A percentile compares a stretch with the other conserved stretches of the same genome.
phyloP scores from a whole-genome alignment of 2,888 invertebrate species.

The Hyposoter dolosus region DNA sequence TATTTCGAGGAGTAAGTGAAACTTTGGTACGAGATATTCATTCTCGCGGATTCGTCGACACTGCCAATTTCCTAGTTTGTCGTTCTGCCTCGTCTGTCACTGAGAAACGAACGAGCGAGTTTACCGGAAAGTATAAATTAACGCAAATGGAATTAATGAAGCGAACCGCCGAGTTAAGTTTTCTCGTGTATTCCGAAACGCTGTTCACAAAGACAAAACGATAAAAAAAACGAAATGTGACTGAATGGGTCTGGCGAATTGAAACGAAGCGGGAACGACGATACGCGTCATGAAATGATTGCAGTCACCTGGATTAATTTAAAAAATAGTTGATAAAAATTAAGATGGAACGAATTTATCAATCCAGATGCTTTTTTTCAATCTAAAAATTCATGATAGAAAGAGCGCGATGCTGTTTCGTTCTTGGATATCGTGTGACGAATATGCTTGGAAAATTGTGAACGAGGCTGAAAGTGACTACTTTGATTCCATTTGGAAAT shows the following conservation, averaged over 20 bases:
- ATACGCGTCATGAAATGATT: background rate
- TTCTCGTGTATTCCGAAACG: constrained; percentile 18
- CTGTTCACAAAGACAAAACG: constrained; percentile 26
- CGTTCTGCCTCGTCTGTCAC: constrained; percentile 7
- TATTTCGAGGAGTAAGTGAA: background rate
- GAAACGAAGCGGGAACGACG: background rate
- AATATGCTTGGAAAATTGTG: constrained; percentile 10
- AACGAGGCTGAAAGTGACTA: background rate
- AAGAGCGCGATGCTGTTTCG: background rate
- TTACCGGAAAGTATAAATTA: constrained; percentile 75
- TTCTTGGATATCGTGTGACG: background rate
- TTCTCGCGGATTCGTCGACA: constrained; percentile 2
- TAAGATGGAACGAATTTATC: background rate
- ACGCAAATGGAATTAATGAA: constrained; percentile 74
- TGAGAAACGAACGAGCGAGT: constrained; percentile 17
- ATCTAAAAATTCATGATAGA: background rate
- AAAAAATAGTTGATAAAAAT: background rate
- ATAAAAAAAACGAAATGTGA: constrained; percentile 16
- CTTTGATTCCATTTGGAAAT: background rate
- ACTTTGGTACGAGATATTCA: background rate
- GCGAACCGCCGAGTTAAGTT: constrained; percentile 55
- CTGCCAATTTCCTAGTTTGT: constrained; percentile 8
- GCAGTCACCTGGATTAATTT: background rate
- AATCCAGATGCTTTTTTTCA: background rate
- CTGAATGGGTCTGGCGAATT: constrained; percentile 17